Evolutionary conservation across 2,888 invertebrate genomes (phyloP), one percentile per base, ranked within the genome.

Genomic region (Leptura quadrifasciata): DNA sequence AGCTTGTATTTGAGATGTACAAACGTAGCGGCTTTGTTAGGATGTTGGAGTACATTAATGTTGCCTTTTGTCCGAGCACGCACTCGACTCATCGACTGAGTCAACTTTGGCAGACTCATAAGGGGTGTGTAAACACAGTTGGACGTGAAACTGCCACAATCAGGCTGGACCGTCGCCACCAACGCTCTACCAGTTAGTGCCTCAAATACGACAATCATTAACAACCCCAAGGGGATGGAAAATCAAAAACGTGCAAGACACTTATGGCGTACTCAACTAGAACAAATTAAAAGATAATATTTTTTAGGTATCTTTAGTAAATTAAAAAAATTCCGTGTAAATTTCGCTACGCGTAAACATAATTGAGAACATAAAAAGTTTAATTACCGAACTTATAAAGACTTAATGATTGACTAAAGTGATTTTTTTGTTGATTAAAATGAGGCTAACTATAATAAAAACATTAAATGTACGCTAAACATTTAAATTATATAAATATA

Each of bases 21-120:
- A 70, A 39, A 69, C 73, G 31, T 57, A 73, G 68, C 57, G 69
- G 76, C 73, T 73, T 76, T 76, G 76, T 69, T 68, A 73, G 69
- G 39, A 67, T 72, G 75, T 75, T 73, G 79, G 78, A 78, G 79
- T 80, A 76, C 80, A 82, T 85, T 84, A 82, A 86, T 86, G 87
- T 86, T 86, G 86, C 84, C 87, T 87, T 87, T 87, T 87, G 86
- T 87, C 84, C 83, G 75, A 83, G 86, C 88, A 88, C 87, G 87
- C 87, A 87, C 87, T 85, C 84, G 84, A 86, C 85, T 87, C 87
- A 87, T 87, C 87, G 85, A 85, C 85, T 86, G 84, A 87, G 87
- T 87, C 87, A 87, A 87, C 87, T 87, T 84, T 82, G 84, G 81
- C 84, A 84, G 83, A 83, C 84, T 86, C 87, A 86, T 86, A 86